These are phyloP conservation scores for Chaetodon auriga DNA, from an alignment of 2,113 vertebrate species.

Conservation along the genomic window DNA sequence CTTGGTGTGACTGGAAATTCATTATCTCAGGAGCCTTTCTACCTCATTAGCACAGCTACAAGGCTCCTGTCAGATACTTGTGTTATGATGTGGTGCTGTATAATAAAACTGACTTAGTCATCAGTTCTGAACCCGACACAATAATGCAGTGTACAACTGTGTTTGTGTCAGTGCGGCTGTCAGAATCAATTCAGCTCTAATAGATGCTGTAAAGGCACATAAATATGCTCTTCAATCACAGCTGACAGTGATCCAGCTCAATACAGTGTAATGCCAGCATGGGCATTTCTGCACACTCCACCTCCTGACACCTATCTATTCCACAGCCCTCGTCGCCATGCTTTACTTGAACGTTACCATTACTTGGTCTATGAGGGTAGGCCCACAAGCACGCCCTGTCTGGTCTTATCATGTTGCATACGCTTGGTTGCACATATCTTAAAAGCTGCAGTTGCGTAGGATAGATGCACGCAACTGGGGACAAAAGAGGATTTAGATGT, in stretches of 20 bases:
- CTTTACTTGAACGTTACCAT: not conserved
- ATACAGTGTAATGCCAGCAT: not conserved
- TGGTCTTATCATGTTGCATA: conserved; percentile 11
- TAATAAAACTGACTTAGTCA: not conserved
- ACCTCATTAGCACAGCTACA: not conserved
- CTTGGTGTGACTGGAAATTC: not conserved
- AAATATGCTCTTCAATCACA: conserved; percentile 4
- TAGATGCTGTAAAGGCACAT: not conserved
- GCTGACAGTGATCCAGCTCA: not conserved
- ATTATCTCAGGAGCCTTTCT: too few species aligned
- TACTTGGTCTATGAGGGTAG: not conserved
- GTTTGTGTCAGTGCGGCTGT: not conserved
- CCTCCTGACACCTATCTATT: not conserved
- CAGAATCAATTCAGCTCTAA: not conserved
- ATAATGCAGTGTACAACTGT: not conserved
- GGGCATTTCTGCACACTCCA: not conserved
- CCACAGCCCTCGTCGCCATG: accelerated
- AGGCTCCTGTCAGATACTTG: not conserved
- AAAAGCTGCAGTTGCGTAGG: not conserved
- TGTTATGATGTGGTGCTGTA: not conserved
- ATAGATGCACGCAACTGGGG: not conserved
- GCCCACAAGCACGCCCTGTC: not conserved
- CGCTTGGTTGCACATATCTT: not conserved
- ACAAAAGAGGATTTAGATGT: not conserved
- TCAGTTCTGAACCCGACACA: not conserved